Conservation (phyloP, 2,888 invertebrate species). For the Lasius fuliginosus region DNA sequence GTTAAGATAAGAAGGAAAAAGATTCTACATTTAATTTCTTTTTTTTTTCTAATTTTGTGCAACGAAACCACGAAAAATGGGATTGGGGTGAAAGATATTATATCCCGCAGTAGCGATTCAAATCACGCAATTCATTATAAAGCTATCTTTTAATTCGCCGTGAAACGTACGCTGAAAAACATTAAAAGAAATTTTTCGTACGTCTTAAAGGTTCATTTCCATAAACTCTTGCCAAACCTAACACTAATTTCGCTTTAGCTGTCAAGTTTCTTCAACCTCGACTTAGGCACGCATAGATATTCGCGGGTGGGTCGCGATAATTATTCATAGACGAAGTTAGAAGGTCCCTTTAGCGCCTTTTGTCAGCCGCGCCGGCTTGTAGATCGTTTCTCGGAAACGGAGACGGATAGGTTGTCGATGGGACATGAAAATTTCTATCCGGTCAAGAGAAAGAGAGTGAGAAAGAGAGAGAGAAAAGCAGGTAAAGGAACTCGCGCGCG, state of each 20-base stretch:
- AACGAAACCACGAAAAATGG: background rate
- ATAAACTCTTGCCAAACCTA: constrained; percentile 36
- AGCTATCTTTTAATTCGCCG: background rate
- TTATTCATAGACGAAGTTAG: constrained; percentile 48
- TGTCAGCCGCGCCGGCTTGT: constrained; percentile 45
- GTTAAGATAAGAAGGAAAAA: background rate
- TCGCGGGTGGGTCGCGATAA: constrained; percentile 28
- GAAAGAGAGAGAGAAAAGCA: constrained; percentile 47
- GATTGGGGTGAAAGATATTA: background rate
- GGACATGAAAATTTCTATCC: constrained; percentile 56
- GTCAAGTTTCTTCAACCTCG: constrained; percentile 36
- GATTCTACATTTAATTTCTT: background rate
- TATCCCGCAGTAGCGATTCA: background rate
- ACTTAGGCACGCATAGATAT: constrained; percentile 35
- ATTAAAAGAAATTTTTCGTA: constrained; percentile 8
- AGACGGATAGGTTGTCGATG: constrained; percentile 25
- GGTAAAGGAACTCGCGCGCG: constrained; percentile 43
- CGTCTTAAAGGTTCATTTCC: constrained; percentile 28
- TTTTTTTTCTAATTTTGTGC: background rate
- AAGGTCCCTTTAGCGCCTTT: constrained; percentile 47
- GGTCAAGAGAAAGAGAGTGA: constrained; percentile 21
- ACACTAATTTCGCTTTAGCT: constrained; percentile 42
- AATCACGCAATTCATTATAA: background rate
- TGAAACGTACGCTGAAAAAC: background rate
- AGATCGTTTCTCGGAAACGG: constrained; percentile 47